Evolutionary conservation across 2,113 vertebrate genomes (phyloP).

Genomic region (Pangasianodon hypophthalmus): DNA sequence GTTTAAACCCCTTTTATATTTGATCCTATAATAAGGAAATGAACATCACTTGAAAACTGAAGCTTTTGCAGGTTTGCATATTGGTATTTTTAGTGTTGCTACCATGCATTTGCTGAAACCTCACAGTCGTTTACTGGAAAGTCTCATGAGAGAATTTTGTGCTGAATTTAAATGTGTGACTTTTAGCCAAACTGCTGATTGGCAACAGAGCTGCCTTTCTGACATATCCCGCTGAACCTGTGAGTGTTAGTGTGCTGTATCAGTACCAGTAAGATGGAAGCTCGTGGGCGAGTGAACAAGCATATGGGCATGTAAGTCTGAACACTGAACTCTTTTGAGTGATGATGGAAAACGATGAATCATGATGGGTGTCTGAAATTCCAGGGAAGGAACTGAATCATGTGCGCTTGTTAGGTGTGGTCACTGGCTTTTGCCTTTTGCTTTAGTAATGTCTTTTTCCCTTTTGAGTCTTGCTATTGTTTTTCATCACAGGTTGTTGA

Average conservation of each 20-base stretch:
- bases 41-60: background rate
- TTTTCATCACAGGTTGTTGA: background rate
- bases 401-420: background rate
- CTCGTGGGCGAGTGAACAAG: background rate
- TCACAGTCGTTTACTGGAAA: background rate
- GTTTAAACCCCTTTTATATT: background rate
- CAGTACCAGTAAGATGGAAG: background rate
- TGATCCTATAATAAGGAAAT: background rate
- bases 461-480: background rate
- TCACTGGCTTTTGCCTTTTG: background rate
- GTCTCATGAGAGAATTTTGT: background rate
- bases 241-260: background rate
- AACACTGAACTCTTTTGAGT: background rate
- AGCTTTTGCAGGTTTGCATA: background rate
- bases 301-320: background rate
- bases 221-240: background rate
- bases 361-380: background rate
- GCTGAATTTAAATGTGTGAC: background rate
- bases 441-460: too few relatives aligned
- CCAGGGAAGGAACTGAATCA: background rate
- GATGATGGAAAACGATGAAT: background rate
- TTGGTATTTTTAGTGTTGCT: background rate
- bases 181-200: background rate
- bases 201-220: background rate
- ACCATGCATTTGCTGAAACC: background rate